phyloP scores from a whole-genome alignment of 2,888 invertebrate genomes.

The Harmothoe impar region DNA sequence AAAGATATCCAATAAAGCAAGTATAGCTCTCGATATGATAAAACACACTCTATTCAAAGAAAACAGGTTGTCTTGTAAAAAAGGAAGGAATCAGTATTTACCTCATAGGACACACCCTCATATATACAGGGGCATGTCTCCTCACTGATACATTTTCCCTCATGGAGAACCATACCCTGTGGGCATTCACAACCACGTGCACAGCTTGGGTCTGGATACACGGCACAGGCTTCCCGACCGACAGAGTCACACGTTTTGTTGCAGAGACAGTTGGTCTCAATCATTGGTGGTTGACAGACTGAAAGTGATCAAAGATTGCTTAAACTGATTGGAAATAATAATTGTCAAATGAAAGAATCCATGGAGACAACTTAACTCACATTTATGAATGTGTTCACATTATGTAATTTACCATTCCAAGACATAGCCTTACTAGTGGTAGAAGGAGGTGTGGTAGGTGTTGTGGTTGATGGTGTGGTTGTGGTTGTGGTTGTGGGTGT shows the following conservation, averaged over 20 bases:
- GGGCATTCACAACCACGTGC: conserved; percentile 17
- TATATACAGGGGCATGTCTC: conserved; percentile 90
- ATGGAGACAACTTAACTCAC: too few relatives aligned
- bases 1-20: too few relatives aligned
- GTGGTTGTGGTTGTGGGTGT: neutral
- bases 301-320: too few relatives aligned
- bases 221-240: neutral
- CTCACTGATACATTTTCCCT: conserved; percentile 90
- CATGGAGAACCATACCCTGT: conserved; percentile 88
- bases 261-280: conserved; percentile 64
- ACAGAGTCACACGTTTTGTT: conserved; percentile 63
- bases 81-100: neutral
- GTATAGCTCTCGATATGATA: too few relatives aligned
- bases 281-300: conserved; percentile 62
- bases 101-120: conserved; percentile 84
- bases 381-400: too few relatives aligned
- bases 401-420: neutral
- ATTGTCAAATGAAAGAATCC: too few relatives aligned
- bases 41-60: neutral
- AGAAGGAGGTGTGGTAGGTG: neutral
- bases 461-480: neutral
- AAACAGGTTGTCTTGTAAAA: neutral
- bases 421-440: neutral
- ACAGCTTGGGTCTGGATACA: neutral
- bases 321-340: too few relatives aligned